Base-by-base conservation (phyloP, 1,140 invertebrate genomes). In the Aphidius gifuensis region DNA sequence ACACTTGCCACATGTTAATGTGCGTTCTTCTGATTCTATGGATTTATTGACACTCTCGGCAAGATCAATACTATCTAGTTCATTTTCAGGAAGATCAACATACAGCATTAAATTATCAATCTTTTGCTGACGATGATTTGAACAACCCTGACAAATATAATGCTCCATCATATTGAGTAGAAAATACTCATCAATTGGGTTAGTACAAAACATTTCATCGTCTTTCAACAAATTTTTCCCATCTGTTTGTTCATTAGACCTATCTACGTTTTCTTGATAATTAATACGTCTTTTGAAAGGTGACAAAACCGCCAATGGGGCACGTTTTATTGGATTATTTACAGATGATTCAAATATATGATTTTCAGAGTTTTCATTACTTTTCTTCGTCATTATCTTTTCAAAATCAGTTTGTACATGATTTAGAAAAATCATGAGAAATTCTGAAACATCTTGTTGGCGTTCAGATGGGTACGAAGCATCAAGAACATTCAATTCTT, bases 361-460 rank as follows among this genome's bases (percentile, higher is more conserved):
- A 57, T 72, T 74, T 68, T 75, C 73, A 32, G 69, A 66, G 44
- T 73, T 71, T 39, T 69, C 50, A 3, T 21, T 53, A 2, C 16
- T 66, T 9, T 61, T 55, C 7, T 45, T 32, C 5, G 66, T 63
- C 11, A 8, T 54, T 21, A 40, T 40, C 42, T 69, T 71, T 23
- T 74, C 70, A 42, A 70, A 75, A 32, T 77, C 74, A 2, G 61
- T 56, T 62, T 75, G 76, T 11, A 78, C 58, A 32, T 73, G 69
- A 68, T 77, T 78, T 2, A 78, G 61, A 56, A 78, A 70, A n/a
- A 68, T 75, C 73, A 75, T 78, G 0, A 77, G 47, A 61, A 78
- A 78, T 54, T 78, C 76, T 2, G 76, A 76, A 1, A 76, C 76
- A 64, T 78, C 76, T 64, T 78, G 76, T 48, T 78, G 76, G 0